phyloP scores from a whole-genome alignment of 2,888 invertebrate genomes.

The Drosophila kokeensis region DNA sequence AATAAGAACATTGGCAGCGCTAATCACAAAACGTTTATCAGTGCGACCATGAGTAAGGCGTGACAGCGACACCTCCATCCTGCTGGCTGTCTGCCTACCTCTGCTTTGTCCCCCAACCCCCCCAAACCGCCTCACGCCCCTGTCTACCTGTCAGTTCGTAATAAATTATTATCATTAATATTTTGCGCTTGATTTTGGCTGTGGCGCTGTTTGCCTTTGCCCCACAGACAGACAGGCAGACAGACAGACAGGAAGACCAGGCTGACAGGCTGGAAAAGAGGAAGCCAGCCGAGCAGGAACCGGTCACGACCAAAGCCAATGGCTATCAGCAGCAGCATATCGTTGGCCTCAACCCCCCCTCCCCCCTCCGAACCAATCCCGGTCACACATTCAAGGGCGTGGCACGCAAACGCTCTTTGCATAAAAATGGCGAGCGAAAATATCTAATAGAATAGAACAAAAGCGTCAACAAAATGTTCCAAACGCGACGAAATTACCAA shows the following conservation, averaged over 20 bases:
- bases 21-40: slow-evolving; percentile 73
- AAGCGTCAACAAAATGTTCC: slow-evolving; percentile 67
- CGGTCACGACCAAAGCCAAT: neutral
- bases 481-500: slow-evolving; percentile 59
- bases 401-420: slow-evolving; percentile 61
- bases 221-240: slow-evolving; percentile 24
- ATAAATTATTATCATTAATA: slow-evolving; percentile 76
- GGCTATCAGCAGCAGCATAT: slow-evolving; percentile 15
- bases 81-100: neutral
- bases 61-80: slow-evolving; percentile 35
- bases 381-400: slow-evolving; percentile 26
- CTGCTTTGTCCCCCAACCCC: neutral
- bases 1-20: slow-evolving; percentile 44
- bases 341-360: neutral
- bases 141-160: slow-evolving; percentile 68
- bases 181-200: slow-evolving; percentile 71
- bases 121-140: slow-evolving; percentile 8
- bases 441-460: slow-evolving; percentile 68
- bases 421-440: slow-evolving; percentile 59
- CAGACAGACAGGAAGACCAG: slow-evolving; percentile 4
- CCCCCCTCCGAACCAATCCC: neutral
- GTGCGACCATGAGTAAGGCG: slow-evolving; percentile 38
- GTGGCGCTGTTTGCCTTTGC: slow-evolving; percentile 28
- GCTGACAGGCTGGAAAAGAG: slow-evolving; percentile 17
- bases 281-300: slow-evolving; percentile 11